A percentile compares a stretch with the other conserved stretches of the same genome.
These are phyloP conservation scores for Carterocephalus palaemon DNA, from an alignment of 2,888 invertebrate species.

Conservation along the genomic window DNA sequence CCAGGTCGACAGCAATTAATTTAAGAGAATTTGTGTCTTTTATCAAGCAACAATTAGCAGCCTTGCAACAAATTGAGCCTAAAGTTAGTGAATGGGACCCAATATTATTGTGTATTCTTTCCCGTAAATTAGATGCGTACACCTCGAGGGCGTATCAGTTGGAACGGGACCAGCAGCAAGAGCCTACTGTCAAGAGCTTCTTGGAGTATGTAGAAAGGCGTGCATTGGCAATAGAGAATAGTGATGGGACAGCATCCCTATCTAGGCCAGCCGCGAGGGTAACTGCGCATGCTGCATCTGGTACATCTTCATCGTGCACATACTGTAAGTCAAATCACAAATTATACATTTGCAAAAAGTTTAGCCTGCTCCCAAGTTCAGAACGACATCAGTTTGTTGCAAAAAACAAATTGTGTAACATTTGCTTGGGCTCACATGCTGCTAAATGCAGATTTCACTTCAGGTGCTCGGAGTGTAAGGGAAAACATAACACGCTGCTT, in stretches of 20 bases:
- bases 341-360: conserved; percentile 24
- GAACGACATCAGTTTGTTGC: no score
- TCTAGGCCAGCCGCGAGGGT: background rate
- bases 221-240: conserved; percentile 20
- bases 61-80: conserved; percentile 15
- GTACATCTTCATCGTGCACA: conserved; percentile 1
- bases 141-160: conserved; percentile 22
- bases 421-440: no score
- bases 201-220: conserved; percentile 19
- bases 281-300: background rate
- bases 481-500: conserved; percentile 23
- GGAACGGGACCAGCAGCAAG: conserved; percentile 6
- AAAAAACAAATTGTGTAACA: no score
- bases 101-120: conserved; percentile 25
- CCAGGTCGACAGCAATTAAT: conserved; percentile 1
- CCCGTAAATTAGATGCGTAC: conserved; percentile 28
- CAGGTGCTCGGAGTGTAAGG: conserved; percentile 25
- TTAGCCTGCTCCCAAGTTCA: no score
- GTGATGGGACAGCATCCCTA: background rate
- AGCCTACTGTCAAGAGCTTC: conserved; percentile 5
- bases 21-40: conserved; percentile 23
- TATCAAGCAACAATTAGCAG: conserved; percentile 25
- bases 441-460: conserved; percentile 26
- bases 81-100: conserved; percentile 25
- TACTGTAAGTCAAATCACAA: conserved; percentile 24